Percentiles rank a stretch among this genome's conserved stretches.
Evolutionary conservation across 2,888 invertebrate species (phyloP).

Genomic region (Lasioglossum malachurum): DNA sequence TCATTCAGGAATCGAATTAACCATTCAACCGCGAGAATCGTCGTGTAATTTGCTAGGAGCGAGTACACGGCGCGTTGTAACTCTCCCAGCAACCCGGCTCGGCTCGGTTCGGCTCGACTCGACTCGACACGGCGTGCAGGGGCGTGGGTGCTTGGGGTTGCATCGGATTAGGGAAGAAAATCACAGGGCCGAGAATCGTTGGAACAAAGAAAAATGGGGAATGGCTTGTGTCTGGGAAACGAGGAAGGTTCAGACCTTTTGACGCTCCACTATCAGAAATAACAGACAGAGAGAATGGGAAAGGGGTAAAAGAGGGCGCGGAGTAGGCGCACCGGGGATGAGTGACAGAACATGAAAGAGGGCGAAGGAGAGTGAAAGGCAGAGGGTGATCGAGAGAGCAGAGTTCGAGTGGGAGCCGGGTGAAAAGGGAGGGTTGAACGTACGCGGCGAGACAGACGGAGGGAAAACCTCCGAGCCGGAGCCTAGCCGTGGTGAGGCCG

Average conservation of each 20-base stretch:
- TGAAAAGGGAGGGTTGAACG: slow-evolving; percentile 39
- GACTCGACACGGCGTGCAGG: background rate
- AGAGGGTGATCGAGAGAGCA: slow-evolving; percentile 54
- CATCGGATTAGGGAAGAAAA: slow-evolving; percentile 25
- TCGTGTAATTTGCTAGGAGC: slow-evolving; percentile 43
- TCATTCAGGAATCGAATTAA: slow-evolving; percentile 61
- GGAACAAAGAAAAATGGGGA: slow-evolving; percentile 39
- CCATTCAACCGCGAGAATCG: slow-evolving; percentile 32
- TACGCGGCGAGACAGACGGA: slow-evolving; percentile 23
- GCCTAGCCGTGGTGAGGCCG: background rate
- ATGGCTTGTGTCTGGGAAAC: slow-evolving; percentile 39
- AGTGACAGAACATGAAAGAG: slow-evolving; percentile 26
- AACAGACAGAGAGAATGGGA: slow-evolving; percentile 14
- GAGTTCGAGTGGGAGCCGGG: slow-evolving; percentile 52
- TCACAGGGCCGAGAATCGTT: slow-evolving; percentile 36
- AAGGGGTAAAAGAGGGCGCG: slow-evolving; percentile 6
- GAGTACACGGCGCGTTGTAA: background rate
- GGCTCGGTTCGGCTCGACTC: background rate
- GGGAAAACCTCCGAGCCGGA: slow-evolving; percentile 1
- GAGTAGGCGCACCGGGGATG: background rate
- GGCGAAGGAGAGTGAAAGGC: slow-evolving; percentile 32
- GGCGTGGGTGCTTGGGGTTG: background rate
- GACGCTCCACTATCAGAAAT: slow-evolving; percentile 33
- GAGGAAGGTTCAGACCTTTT: slow-evolving; percentile 45
- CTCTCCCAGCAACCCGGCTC: background rate